Evolutionary conservation across 2,888 invertebrate genomes (phyloP), one percentile per base, ranked within the genome.

Genomic region (Xanthostigma xanthostigma): DNA sequence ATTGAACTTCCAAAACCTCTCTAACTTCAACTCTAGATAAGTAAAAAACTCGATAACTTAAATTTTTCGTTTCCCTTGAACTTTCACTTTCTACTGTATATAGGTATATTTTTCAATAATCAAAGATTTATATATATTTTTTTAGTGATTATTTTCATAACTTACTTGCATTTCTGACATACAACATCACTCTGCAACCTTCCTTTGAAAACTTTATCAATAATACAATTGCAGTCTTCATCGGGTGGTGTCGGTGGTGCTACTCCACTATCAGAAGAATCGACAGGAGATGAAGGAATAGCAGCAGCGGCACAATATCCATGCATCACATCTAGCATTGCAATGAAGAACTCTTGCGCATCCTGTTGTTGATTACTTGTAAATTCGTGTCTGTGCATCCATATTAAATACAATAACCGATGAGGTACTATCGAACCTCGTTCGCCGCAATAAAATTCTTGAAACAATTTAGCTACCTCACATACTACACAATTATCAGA

Each of bases 311-410:
- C 46, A 63, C 78, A 87, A 61, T 90, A 88, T 64, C 87, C 77
- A 66, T 96, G 96, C 51, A 97, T 70, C 9, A 95, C 86, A 62
- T 95, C 90, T 44, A 97, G 74, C 0, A 92, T 89, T 37, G 95
- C 93, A 55, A 97, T 94, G 64, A 97, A 92, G 71, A 97, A 97
- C 71, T 98, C 97, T 63, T 98, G 97, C 27, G 97, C 97, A 66
- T 98, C 97, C 66, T 97, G 96, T 64, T 97, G 96, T 64, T 94
- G 91, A 64, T 94, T 92, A 45, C 94, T 93, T 34, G 94, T 92
- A 58, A 96, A 75, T 65, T 95, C 91, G 48, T 85, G 79, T 41
- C 92, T 93, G 68, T 95, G 91, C n/a, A 89, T 92, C 95, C 94
- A 97, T 60, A 94, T 93, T 62, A 94, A 74, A 69, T 94, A 89